A percentile compares a stretch with the other conserved stretches of the same genome.
phyloP scores from a whole-genome alignment of 2,113 vertebrate genomes.

The Cepphus grylle region DNA sequence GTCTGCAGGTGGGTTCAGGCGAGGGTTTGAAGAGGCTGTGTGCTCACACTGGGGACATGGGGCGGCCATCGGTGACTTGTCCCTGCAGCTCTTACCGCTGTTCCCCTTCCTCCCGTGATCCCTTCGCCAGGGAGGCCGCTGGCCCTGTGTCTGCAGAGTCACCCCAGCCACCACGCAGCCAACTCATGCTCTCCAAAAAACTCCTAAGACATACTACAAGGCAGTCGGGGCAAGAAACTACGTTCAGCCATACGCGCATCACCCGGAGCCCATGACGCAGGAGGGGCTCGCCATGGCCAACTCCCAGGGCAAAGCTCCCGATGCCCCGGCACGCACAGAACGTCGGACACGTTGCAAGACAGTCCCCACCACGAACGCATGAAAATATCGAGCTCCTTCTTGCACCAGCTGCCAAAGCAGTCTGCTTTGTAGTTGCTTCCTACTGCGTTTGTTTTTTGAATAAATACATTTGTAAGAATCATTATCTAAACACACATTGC shows the following conservation, averaged over 20 bases:
- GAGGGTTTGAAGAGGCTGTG: neutral
- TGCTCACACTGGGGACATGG: fast-evolving
- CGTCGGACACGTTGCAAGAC: neutral
- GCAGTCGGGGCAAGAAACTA: neutral
- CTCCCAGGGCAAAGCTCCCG: neutral
- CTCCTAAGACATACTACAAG: neutral
- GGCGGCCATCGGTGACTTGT: neutral
- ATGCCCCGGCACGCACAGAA: fast-evolving
- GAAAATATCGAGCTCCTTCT: neutral
- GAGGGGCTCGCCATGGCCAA: fast-evolving
- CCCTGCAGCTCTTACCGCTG: neutral
- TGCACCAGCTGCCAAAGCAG: neutral
- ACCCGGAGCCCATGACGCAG: fast-evolving
- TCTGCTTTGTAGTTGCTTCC: neutral
- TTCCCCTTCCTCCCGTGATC: neutral
- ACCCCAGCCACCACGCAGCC: fast-evolving
- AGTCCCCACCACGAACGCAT: neutral
- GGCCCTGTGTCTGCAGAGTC: fast-evolving
- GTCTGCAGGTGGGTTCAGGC: neutral
- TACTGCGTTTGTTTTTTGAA: constrained; percentile 14
- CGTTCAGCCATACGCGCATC: neutral
- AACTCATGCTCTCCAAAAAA: neutral
- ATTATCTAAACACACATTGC: neutral
- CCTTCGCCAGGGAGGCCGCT: neutral
- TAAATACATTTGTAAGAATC: neutral